Conservation (phyloP, 1,140 invertebrate species). For the Drosophila ananassae region DNA sequence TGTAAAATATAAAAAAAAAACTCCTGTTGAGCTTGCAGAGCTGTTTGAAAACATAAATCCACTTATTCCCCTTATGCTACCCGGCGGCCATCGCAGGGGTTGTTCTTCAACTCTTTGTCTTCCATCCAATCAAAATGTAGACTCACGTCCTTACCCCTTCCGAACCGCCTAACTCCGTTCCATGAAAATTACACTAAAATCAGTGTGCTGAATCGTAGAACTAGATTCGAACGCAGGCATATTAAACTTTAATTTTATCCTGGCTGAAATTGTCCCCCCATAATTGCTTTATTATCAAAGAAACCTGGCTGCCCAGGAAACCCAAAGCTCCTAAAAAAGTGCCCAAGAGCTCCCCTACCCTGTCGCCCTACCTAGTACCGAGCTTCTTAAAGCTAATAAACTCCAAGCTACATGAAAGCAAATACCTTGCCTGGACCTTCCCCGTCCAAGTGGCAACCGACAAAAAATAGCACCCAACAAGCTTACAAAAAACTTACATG, state of each 20-base stretch:
- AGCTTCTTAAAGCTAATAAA: conserved; percentile 71
- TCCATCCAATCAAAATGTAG: background rate
- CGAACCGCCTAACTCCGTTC: too few species aligned
- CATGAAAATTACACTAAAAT: too few species aligned
- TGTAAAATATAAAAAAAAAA: background rate
- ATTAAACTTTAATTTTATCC: background rate
- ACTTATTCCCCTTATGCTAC: background rate
- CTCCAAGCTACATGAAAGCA: conserved; percentile 68
- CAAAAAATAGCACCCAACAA: conserved; percentile 47
- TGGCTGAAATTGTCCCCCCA: conserved; percentile 3
- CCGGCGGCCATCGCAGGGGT: background rate
- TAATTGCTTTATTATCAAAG: conserved; percentile 69
- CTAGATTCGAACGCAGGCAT: background rate
- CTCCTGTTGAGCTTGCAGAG: background rate
- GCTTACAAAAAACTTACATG: conserved; percentile 31
- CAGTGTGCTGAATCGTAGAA: background rate
- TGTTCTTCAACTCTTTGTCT: background rate
- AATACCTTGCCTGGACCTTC: conserved; percentile 57
- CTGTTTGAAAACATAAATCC: background rate
- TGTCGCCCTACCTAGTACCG: background rate
- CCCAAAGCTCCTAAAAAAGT: conserved; percentile 37
- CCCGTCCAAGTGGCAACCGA: conserved; percentile 21
- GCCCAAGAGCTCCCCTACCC: conserved; percentile 8
- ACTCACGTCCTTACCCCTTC: too few species aligned
- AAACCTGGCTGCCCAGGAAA: conserved; percentile 54